Percentiles rank a stretch among this genome's conserved stretches.
Conservation (phyloP, 2,113 vertebrate genomes). For the Bubo scandiacus region DNA sequence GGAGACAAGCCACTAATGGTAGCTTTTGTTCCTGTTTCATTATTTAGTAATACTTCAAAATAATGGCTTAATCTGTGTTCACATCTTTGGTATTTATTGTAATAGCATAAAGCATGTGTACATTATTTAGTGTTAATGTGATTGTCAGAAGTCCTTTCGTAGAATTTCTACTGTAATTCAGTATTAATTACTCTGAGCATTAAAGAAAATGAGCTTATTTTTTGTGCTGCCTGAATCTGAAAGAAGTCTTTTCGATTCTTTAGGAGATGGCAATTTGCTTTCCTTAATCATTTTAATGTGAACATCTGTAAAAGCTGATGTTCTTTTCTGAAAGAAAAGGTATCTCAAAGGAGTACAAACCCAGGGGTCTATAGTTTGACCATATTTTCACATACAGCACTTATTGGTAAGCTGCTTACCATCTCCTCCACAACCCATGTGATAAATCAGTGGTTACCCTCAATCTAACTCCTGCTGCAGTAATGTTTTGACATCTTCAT, state of each 20-base stretch:
- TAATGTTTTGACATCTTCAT: not conserved
- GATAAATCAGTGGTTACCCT: not conserved
- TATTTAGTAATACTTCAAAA: not conserved
- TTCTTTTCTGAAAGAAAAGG: not conserved
- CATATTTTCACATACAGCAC: not conserved
- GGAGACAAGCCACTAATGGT: not conserved
- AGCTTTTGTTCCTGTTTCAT: not conserved
- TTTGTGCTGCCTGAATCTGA: not conserved
- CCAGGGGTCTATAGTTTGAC: not conserved
- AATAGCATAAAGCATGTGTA: not conserved
- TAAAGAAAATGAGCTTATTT: not conserved
- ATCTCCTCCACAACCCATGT: not conserved
- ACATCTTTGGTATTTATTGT: not conserved
- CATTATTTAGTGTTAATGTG: not conserved
- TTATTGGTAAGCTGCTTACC: not conserved
- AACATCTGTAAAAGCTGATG: not conserved
- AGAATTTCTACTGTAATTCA: not conserved
- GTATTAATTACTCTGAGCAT: not conserved
- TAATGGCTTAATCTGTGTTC: not conserved
- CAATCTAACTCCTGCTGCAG: not conserved
- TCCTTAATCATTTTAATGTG: not conserved
- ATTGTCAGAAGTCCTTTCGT: not conserved
- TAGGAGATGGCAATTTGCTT: not conserved
- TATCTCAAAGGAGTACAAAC: not conserved
- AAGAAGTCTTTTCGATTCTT: not conserved